Evolutionary conservation across 2,113 vertebrate genomes (phyloP).

Genomic region (Gallinago undulata): DNA sequence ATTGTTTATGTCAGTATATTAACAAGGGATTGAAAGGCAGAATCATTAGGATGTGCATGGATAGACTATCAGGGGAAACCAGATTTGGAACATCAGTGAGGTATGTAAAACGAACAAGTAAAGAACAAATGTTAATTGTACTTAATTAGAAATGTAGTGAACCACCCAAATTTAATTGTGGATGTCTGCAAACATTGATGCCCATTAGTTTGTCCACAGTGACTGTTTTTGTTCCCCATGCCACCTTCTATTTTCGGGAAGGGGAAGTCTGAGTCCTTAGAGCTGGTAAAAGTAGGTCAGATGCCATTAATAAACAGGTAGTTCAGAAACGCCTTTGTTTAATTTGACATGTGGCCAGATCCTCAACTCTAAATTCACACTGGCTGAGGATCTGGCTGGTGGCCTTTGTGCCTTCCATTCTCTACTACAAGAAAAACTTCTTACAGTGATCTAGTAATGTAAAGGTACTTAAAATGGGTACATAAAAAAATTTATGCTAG

Average conservation of each 20-base stretch:
- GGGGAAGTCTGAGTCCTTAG: constrained; percentile 4
- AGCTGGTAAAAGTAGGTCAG: constrained; percentile 34
- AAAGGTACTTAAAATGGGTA: neutral
- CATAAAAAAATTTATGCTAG: neutral
- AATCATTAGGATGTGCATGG: constrained; percentile 62
- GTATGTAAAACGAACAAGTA: constrained; percentile 58
- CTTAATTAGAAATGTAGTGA: constrained; percentile 71
- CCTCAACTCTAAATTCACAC: neutral
- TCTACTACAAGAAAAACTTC: neutral
- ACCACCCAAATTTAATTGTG: constrained; percentile 65
- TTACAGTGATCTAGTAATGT: neutral
- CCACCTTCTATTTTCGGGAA: constrained; percentile 34
- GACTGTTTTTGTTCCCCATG: constrained; percentile 32
- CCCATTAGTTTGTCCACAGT: constrained; percentile 32
- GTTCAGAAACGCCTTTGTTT: constrained; percentile 41
- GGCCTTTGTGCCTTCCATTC: neutral
- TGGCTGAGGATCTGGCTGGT: neutral
- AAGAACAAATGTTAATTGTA: constrained; percentile 61
- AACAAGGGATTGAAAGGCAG: constrained; percentile 39
- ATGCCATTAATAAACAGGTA: constrained; percentile 40
- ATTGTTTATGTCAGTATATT: constrained; percentile 59
- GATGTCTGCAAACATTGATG: neutral
- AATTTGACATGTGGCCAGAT: constrained; percentile 10
- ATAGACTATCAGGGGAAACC: constrained; percentile 14
- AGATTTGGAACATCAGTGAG: constrained; percentile 38